phyloP scores from a whole-genome alignment of 2,888 invertebrate genomes.

The Hartigia nigra region DNA sequence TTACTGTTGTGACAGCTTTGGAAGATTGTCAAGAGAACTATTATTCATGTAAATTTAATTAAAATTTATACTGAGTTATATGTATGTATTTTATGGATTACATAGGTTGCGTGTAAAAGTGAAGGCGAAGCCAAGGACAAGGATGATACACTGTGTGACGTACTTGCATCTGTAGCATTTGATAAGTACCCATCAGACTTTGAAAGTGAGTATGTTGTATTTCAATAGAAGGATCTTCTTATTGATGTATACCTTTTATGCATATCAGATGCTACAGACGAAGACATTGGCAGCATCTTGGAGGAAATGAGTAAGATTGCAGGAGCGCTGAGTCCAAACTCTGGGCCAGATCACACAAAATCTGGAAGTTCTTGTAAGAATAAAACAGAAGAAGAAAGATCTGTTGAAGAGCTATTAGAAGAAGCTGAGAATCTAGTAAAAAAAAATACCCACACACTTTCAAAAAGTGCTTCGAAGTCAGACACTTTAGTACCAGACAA shows the following conservation, averaged over 20 bases:
- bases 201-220: conserved; percentile 50
- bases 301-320: conserved; percentile 63
- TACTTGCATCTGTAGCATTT: conserved; percentile 57
- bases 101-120: conserved; percentile 45
- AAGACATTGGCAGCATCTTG: conserved; percentile 61
- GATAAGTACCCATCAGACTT: conserved; percentile 62
- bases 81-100: neutral
- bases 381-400: conserved; percentile 55
- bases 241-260: neutral
- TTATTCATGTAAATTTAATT: neutral
- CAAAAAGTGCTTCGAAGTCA: conserved; percentile 52
- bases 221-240: conserved; percentile 1
- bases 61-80: neutral
- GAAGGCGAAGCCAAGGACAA: conserved; percentile 48
- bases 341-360: conserved; percentile 47
- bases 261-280: conserved; percentile 57
- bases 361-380: conserved; percentile 46
- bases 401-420: conserved; percentile 59
- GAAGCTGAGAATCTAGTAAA: conserved; percentile 60
- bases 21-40: neutral
- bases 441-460: conserved; percentile 51
- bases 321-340: conserved; percentile 53
- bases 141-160: conserved; percentile 57
- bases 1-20: neutral
- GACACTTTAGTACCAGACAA: conserved; percentile 52